Percentiles rank a stretch among this genome's conserved stretches.
Evolutionary conservation across 2,888 invertebrate species (phyloP).

Genomic region (Lepeophtheirus nordmannii): DNA sequence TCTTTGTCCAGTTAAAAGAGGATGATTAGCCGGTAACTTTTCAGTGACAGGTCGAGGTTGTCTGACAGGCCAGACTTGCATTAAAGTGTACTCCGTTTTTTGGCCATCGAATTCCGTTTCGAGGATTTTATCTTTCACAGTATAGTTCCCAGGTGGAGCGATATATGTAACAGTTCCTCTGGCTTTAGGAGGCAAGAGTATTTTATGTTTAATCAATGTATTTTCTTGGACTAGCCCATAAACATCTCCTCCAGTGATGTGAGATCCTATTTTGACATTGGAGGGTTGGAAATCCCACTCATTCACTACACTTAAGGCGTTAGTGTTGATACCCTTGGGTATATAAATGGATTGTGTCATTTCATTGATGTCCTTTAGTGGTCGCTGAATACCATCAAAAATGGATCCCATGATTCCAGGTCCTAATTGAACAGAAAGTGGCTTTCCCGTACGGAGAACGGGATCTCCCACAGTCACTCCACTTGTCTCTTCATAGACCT

Average conservation of each 20-base stretch:
- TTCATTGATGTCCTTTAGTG: slow-evolving; percentile 82
- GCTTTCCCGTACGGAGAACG: slow-evolving; percentile 93
- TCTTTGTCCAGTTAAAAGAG: slow-evolving; percentile 91
- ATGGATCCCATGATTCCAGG: slow-evolving; percentile 98
- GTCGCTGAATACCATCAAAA: slow-evolving; percentile 99
- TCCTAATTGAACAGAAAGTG: slow-evolving; percentile 93
- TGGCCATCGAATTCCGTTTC: slow-evolving; percentile 98
- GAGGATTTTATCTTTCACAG: slow-evolving; percentile 84
- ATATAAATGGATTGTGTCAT: slow-evolving; percentile 94
- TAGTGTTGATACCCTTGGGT: slow-evolving; percentile 93
- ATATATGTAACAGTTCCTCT: slow-evolving; percentile 93
- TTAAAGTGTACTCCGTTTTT: slow-evolving; percentile 75
- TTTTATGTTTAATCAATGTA: slow-evolving; percentile 88
- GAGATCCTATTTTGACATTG: slow-evolving; percentile 34
- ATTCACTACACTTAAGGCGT: slow-evolving; percentile 60
- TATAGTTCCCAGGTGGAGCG: slow-evolving; percentile 83
- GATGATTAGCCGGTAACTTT: slow-evolving; percentile 95
- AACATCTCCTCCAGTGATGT: slow-evolving; percentile 95
- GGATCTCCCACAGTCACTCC: slow-evolving; percentile 99
- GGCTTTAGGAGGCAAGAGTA: slow-evolving; percentile 81
- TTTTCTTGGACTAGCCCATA: slow-evolving; percentile 94
- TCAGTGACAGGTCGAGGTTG: slow-evolving; percentile 91
- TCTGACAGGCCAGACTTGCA: slow-evolving; percentile 99
- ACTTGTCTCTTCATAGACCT: slow-evolving; percentile 86
- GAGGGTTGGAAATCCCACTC: slow-evolving; percentile 83